A percentile compares a stretch with the other conserved stretches of the same genome.
phyloP scores from a whole-genome alignment of 2,888 invertebrate species.

The Oxytorus armatus region DNA sequence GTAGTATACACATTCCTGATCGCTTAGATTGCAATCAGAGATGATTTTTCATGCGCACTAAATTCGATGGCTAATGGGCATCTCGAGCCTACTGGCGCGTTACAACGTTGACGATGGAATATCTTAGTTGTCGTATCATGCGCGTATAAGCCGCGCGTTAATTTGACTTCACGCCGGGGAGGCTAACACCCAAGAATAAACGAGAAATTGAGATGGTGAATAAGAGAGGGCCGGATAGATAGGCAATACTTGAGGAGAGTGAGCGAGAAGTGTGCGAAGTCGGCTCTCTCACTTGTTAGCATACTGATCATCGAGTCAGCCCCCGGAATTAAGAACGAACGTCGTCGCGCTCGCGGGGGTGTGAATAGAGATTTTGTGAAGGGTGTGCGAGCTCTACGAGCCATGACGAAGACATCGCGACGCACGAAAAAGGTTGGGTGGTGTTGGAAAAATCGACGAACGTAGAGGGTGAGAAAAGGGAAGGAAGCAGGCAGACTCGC shows the following conservation, averaged over 20 bases:
- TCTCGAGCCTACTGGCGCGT: constrained; percentile 74
- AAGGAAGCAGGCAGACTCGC: constrained; percentile 72
- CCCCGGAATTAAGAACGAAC: constrained; percentile 80
- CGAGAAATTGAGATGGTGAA: constrained; percentile 47
- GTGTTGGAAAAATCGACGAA: constrained; percentile 53
- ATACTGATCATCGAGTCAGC: constrained; percentile 81
- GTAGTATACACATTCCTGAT: constrained; percentile 10
- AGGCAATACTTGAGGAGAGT: constrained; percentile 19
- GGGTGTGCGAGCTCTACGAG: constrained; percentile 52
- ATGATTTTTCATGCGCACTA: constrained; percentile 51
- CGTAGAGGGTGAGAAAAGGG: constrained; percentile 68
- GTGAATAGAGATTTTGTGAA: constrained; percentile 60
- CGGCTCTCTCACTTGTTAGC: constrained; percentile 81
- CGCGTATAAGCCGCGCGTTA: constrained; percentile 79
- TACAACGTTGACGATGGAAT: constrained; percentile 78
- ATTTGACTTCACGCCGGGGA: constrained; percentile 76
- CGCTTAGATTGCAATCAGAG: constrained; percentile 62
- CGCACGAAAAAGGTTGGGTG: constrained; percentile 51
- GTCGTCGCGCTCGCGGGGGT: constrained; percentile 70
- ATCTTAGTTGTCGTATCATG: constrained; percentile 76
- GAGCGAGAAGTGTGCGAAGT: constrained; percentile 38
- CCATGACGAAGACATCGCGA: constrained; percentile 65
- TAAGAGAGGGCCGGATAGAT: constrained; percentile 16
- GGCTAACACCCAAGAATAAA: constrained; percentile 46
- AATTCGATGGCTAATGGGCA: constrained; percentile 78